These are phyloP conservation scores for Oreochromis spilurus DNA, from an alignment of 2,113 vertebrate genomes.

Conservation along the genomic window DNA sequence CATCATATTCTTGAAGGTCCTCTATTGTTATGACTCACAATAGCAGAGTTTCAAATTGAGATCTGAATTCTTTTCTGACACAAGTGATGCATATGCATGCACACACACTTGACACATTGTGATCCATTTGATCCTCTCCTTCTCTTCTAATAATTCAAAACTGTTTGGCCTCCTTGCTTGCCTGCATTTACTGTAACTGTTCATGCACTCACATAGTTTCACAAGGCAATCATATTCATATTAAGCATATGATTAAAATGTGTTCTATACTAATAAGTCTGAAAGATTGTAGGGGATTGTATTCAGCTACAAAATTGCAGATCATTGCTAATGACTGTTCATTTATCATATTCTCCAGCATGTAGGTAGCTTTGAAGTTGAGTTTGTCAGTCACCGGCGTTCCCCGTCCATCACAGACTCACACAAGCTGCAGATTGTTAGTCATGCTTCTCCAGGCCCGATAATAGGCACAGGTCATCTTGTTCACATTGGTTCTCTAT, in stretches of 20 bases:
- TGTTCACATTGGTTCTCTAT: background rate
- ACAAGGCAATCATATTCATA: background rate
- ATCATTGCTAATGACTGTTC: background rate
- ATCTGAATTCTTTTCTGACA: background rate
- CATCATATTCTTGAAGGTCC: background rate
- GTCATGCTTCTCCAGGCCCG: background rate
- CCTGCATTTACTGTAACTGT: background rate
- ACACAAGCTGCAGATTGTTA: background rate
- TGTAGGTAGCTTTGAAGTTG: background rate
- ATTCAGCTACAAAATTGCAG: background rate
- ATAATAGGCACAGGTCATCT: background rate
- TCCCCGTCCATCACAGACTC: background rate
- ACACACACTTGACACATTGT: slow-evolving; percentile 3
- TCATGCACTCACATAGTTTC: background rate
- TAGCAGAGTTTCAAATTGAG: background rate
- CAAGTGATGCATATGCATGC: slow-evolving; percentile 37
- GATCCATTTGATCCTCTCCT: slow-evolving; percentile 13
- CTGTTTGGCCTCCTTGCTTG: slow-evolving; percentile 1
- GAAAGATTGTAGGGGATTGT: background rate
- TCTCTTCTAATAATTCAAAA: slow-evolving; percentile 10
- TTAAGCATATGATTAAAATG: background rate
- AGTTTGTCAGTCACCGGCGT: background rate
- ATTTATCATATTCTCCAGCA: background rate
- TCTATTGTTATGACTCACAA: background rate
- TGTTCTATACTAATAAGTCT: background rate